These are phyloP conservation scores for Protobothrops flavoviridis DNA, from an alignment of 2,113 vertebrate species.

Conservation along the genomic window DNA sequence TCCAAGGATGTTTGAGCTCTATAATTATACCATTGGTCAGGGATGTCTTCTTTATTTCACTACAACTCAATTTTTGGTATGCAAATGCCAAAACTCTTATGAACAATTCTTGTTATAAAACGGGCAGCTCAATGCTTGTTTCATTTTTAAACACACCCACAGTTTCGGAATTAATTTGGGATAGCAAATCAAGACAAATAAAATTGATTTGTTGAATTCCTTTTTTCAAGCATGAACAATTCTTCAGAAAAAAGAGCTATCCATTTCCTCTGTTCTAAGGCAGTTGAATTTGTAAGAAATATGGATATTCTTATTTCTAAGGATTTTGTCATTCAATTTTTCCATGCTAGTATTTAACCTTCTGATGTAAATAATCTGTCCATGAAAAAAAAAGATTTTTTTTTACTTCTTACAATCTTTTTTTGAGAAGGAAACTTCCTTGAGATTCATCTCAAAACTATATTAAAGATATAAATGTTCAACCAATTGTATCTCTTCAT, in stretches of 20 bases:
- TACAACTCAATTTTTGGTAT: not conserved
- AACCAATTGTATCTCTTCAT: not conserved
- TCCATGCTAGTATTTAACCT: not conserved
- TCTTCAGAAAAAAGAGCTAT: not conserved
- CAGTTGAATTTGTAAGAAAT: not conserved
- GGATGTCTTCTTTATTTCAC: not conserved
- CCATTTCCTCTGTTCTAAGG: not conserved
- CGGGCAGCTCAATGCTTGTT: conserved; percentile 1
- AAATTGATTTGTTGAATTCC: conserved; percentile 29
- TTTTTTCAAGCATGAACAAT: not conserved
- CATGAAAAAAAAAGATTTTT: not conserved
- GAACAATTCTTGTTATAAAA: not conserved
- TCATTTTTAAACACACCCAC: not conserved
- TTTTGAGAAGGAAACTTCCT: conserved; percentile 29
- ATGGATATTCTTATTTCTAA: not conserved
- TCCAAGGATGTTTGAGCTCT: not conserved
- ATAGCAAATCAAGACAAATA: not conserved
- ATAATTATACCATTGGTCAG: not conserved
- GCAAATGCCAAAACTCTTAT: not conserved
- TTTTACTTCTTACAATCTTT: not conserved
- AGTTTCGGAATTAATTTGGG: not conserved
- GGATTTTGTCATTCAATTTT: not conserved
- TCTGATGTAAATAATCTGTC: conserved; percentile 9
- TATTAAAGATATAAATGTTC: conserved; percentile 11
- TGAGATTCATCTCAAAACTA: conserved; percentile 12